Evolutionary conservation across 2,113 vertebrate species (phyloP).

Genomic region (Lophius piscatorius): DNA sequence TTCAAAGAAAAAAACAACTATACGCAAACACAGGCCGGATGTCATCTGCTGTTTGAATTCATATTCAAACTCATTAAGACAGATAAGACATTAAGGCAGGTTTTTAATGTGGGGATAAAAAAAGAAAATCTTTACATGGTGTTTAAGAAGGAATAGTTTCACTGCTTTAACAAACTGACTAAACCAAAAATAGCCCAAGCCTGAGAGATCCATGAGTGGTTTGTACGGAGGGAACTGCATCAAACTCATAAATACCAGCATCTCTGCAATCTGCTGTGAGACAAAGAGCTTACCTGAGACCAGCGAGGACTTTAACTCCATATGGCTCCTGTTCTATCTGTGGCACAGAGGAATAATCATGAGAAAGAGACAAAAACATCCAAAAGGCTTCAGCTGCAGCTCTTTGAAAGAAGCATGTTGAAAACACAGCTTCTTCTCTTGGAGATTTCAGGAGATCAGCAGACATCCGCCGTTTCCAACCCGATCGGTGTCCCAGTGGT

Average conservation of each 20-base stretch:
- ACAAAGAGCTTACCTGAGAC: slow-evolving; percentile 62
- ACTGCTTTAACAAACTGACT: background rate
- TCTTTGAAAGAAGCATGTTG: background rate
- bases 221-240: slow-evolving; percentile 21
- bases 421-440: no score
- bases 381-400: background rate
- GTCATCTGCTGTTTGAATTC: slow-evolving; percentile 8
- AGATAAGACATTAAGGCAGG: background rate
- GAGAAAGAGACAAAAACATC: slow-evolving; percentile 5
- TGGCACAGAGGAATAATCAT: slow-evolving; percentile 13
- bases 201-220: slow-evolving; percentile 12
- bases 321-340: slow-evolving; percentile 26
- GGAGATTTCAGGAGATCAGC: no score
- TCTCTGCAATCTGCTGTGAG: slow-evolving; percentile 46
- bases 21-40: background rate
- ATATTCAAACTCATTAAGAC: slow-evolving; percentile 19
- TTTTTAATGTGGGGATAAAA: background rate
- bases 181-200: background rate
- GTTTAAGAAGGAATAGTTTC: background rate
- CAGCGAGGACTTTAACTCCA: slow-evolving; percentile 23
- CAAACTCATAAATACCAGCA: slow-evolving; percentile 69
- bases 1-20: slow-evolving; percentile 13
- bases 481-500: background rate
- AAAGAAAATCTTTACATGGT: background rate
- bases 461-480: background rate